Conservation (phyloP, 2,888 invertebrate species). For the Flexamia atlantica region DNA sequence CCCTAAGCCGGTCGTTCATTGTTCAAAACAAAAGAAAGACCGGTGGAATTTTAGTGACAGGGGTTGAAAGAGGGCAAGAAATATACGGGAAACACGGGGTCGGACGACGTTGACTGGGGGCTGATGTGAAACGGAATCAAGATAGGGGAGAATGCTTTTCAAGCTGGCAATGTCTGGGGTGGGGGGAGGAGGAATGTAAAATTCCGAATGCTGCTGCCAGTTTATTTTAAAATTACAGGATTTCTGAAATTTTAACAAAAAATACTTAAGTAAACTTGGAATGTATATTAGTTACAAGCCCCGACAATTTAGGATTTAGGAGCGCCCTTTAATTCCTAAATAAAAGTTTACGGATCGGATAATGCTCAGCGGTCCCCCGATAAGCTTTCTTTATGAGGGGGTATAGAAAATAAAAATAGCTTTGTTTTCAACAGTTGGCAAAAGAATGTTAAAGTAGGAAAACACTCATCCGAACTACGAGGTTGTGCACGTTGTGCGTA, state of each 20-base stretch:
- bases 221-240: too few species aligned
- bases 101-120: constrained; percentile 23
- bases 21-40: constrained; percentile 31
- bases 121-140: constrained; percentile 35
- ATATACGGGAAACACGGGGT: neutral
- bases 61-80: constrained; percentile 47
- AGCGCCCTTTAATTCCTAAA: too few species aligned
- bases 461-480: neutral
- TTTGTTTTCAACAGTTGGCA: too few species aligned
- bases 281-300: too few species aligned
- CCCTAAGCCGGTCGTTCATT: neutral
- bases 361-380: too few species aligned
- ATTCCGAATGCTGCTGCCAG: neutral
- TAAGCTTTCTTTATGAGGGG: too few species aligned
- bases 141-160: constrained; percentile 19
- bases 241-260: too few species aligned
- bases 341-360: too few species aligned
- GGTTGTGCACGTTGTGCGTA: constrained; percentile 9
- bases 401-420: too few species aligned
- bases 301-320: too few species aligned
- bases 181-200: neutral
- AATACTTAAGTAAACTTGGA: too few species aligned
- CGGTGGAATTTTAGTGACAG: constrained; percentile 38
- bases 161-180: neutral
- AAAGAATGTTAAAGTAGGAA: neutral